Conservation (phyloP, 2,797 vertebrate species). For the Gastrophryne carolinensis region DNA sequence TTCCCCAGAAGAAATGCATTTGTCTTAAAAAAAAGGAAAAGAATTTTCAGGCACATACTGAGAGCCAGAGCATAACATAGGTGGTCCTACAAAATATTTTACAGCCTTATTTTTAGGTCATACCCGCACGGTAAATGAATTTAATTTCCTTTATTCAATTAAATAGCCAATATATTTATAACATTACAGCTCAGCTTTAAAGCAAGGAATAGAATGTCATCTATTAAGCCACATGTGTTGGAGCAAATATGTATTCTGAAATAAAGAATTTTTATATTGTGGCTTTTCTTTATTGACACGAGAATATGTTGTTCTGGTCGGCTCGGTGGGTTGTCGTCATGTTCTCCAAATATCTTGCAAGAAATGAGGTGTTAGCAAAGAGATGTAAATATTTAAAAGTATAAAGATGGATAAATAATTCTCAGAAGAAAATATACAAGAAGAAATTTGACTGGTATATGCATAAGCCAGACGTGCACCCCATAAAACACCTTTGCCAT, state of each 20-base stretch:
- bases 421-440: neutral
- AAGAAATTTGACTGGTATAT: too few relatives aligned
- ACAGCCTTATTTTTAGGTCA: slow-evolving; percentile 70
- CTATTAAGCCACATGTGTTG: slow-evolving; percentile 65
- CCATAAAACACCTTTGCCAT: too few relatives aligned
- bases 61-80: slow-evolving; percentile 68
- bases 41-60: slow-evolving; percentile 68
- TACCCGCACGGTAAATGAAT: slow-evolving; percentile 65
- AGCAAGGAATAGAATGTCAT: slow-evolving; percentile 68
- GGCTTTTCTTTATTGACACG: slow-evolving; percentile 14
- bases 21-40: slow-evolving; percentile 30
- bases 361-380: neutral
- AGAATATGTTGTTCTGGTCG: slow-evolving; percentile 24
- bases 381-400: neutral
- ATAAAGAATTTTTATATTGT: neutral
- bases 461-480: too few relatives aligned
- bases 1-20: slow-evolving; percentile 60
- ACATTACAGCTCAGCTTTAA: slow-evolving; percentile 65
- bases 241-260: slow-evolving; percentile 65
- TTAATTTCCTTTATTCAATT: slow-evolving; percentile 73
- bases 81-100: slow-evolving; percentile 71
- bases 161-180: slow-evolving; percentile 74
- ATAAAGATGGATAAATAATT: neutral
- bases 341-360: slow-evolving; percentile 7
- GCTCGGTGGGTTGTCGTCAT: slow-evolving; percentile 1